Base-by-base conservation (phyloP, 2,797 vertebrate species). In the Girardinus metallicus region DNA sequence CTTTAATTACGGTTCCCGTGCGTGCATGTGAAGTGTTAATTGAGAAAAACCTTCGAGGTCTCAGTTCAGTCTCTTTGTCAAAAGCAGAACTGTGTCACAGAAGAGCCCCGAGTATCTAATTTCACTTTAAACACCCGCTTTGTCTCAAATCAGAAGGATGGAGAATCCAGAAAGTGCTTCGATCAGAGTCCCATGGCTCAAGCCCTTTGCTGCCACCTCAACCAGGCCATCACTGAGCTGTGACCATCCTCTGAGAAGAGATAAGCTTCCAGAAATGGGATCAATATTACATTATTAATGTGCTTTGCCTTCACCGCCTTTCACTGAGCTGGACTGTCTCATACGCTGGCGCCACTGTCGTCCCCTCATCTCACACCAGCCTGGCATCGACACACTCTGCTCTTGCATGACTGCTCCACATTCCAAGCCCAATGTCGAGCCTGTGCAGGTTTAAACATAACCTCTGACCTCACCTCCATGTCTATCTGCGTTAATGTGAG, bases 61-160 rank as follows among this genome's bases (percentile, higher is more conserved):
- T 77, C 66, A 73, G 79, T 88, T 87, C 74, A 60, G 70, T 82
- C 62, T 83, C 76, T 87, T 87, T 84, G 87, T 93, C 83, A 84
- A 55, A 90, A 83, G 92, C 85, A 81, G 85, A 94, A 93, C 82
- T 91, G 88, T 95, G 93, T 94, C 93, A 94, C 66, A 84, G 83
- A 88, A 77, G 81, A 86, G 88, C 91, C 93, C 70, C 8, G 3
- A 88, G 93, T 85, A 3, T 89, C 55, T 73, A 60, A 73, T 76
- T 77, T 73, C 26, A 39, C 83, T 79, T n/a, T 62, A 41, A 77
- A 82, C 55, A 74, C 46, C 4, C 71, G 82, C 81, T 73, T 62
- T 82, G 46, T 86, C 75, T 79, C 62, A 12, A 18, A 12, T 74
- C 41, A 57, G 85, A 57, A 68, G 81, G 80, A 68, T 36, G 75